Evolutionary conservation across 2,888 invertebrate species (phyloP).

Genomic region (Chloroclystis v-ata): DNA sequence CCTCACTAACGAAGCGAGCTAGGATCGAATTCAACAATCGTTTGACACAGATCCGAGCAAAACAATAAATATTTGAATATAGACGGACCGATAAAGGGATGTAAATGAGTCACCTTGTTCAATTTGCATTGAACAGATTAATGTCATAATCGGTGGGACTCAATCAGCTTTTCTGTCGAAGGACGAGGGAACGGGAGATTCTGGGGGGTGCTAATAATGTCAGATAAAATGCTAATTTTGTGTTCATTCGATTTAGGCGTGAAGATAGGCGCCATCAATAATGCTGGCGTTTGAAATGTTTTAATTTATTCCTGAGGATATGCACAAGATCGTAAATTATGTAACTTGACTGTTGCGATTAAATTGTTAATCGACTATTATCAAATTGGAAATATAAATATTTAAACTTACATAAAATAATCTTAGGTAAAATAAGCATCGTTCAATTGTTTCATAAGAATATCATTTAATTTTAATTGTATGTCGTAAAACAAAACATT

Average conservation of each 20-base stretch:
- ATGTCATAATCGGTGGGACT: slow-evolving; percentile 76
- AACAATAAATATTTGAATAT: slow-evolving; percentile 72
- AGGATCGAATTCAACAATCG: slow-evolving; percentile 33
- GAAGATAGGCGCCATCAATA: slow-evolving; percentile 48
- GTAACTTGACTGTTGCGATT: slow-evolving; percentile 23
- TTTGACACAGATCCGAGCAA: slow-evolving; percentile 37
- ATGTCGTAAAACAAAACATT: too few species aligned
- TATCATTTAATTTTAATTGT: slow-evolving; percentile 13
- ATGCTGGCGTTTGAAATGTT: slow-evolving; percentile 25
- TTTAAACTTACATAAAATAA: background rate
- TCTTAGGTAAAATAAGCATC: too few species aligned
- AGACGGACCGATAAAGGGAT: slow-evolving; percentile 70
- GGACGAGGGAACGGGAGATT: slow-evolving; percentile 39
- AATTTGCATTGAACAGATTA: slow-evolving; percentile 78
- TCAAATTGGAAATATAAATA: too few species aligned
- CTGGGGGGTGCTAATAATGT: slow-evolving; percentile 62
- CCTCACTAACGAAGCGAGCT: slow-evolving; percentile 26
- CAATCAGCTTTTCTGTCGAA: slow-evolving; percentile 71
- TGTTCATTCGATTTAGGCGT: slow-evolving; percentile 72
- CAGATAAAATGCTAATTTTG: slow-evolving; percentile 77
- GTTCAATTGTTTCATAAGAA: too few species aligned
- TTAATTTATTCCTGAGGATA: slow-evolving; percentile 30
- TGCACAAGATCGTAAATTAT: slow-evolving; percentile 31
- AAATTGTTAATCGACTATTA: too few species aligned
- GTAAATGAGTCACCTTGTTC: slow-evolving; percentile 72